These are phyloP conservation scores for Lamproptera curius DNA, from an alignment of 2,888 invertebrate genomes.

Conservation along the genomic window DNA sequence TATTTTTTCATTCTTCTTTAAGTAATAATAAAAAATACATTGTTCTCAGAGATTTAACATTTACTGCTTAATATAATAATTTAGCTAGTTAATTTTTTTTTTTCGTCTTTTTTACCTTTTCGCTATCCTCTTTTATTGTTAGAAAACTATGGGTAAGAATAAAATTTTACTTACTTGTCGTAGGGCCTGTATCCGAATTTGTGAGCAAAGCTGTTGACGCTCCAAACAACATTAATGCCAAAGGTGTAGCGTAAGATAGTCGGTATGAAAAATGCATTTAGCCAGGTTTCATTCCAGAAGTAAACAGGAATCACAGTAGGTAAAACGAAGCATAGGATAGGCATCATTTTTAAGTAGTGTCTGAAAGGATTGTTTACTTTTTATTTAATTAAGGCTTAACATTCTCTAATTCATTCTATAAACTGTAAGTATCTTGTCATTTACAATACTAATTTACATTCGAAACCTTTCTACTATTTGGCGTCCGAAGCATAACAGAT, in stretches of 20 bases:
- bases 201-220: constrained; percentile 95
- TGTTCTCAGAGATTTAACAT: too few relatives aligned
- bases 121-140: too few relatives aligned
- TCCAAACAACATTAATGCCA: constrained; percentile 92
- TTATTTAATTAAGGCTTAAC: too few relatives aligned
- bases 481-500: too few relatives aligned
- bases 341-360: constrained; percentile 86
- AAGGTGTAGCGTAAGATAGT: constrained; percentile 87
- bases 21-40: too few relatives aligned
- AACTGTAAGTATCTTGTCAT: too few relatives aligned
- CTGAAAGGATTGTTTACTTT: constrained; percentile 40
- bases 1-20: too few relatives aligned
- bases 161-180: constrained; percentile 89
- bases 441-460: too few relatives aligned
- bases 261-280: constrained; percentile 85
- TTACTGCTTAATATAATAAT: background rate
- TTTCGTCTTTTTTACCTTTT: background rate
- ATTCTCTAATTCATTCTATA: too few relatives aligned
- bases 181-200: constrained; percentile 94
- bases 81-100: background rate
- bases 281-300: constrained; percentile 86
- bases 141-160: too few relatives aligned
- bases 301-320: constrained; percentile 89
- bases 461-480: too few relatives aligned
- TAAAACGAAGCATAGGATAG: constrained; percentile 87